A percentile compares a stretch with the other conserved stretches of the same genome.
Conservation (phyloP, 2,113 vertebrate genomes). For the Canis aureus region DNA sequence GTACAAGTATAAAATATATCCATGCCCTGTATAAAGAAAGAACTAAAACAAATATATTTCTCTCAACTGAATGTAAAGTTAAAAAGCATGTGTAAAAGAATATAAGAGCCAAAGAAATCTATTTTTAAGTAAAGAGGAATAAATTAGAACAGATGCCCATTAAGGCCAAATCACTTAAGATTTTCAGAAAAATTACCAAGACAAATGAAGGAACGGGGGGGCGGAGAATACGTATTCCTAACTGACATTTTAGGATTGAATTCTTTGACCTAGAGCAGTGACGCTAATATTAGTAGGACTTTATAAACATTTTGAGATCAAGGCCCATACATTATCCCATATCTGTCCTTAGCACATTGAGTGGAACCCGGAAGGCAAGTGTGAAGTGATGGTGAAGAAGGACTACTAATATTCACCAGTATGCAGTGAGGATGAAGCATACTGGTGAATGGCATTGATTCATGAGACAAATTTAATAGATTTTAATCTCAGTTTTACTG, state of each 20-base stretch:
- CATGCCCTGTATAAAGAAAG: not conserved
- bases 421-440: not conserved
- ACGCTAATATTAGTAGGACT: not conserved
- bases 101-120: not conserved
- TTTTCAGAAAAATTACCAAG: conserved; percentile 30
- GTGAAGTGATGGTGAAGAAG: not conserved
- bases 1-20: not conserved
- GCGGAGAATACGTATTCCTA: not conserved
- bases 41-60: not conserved
- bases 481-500: not conserved
- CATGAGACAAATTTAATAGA: not conserved
- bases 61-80: not conserved
- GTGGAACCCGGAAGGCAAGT: not conserved
- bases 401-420: not conserved
- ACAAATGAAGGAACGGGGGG: not conserved
- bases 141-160: not conserved
- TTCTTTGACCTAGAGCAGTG: not conserved
- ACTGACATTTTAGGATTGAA: not conserved
- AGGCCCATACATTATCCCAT: accelerated
- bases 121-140: not conserved
- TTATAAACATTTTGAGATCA: not conserved
- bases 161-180: not conserved
- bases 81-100: not conserved
- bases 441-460: not conserved
- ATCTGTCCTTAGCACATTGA: not conserved